A percentile compares a stretch with the other conserved stretches of the same genome.
Evolutionary conservation across 2,888 invertebrate genomes (phyloP).

Genomic region (Aleiodes testaceus): DNA sequence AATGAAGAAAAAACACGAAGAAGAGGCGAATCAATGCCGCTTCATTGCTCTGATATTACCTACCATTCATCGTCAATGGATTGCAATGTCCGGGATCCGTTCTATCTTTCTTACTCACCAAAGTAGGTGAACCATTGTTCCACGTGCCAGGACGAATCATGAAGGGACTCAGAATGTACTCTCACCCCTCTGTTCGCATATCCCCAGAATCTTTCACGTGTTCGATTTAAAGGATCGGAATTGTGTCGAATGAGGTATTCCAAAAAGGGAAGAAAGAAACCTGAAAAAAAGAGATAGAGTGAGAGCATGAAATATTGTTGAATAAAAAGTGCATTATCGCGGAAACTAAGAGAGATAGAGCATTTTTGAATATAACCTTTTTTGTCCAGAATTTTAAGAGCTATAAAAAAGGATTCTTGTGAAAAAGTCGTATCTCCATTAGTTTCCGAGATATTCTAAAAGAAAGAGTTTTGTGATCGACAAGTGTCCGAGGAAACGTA

Average conservation of each 20-base stretch:
- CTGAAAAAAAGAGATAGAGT: constrained; percentile 25
- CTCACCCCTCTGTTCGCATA: constrained; percentile 2
- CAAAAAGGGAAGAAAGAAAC: constrained; percentile 39
- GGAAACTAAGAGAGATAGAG: background rate
- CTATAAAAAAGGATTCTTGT: no score
- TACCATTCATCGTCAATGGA: constrained; percentile 46
- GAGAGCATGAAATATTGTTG: constrained; percentile 51
- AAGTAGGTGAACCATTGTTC: constrained; percentile 21
- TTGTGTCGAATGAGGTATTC: constrained; percentile 41
- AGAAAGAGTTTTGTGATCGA: no score
- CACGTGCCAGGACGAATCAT: constrained; percentile 20
- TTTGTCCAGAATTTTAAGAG: no score
- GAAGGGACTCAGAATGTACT: background rate
- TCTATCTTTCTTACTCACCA: constrained; percentile 33
- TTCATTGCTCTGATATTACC: constrained; percentile 40
- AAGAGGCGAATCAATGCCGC: constrained; percentile 35
- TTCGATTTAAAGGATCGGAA: constrained; percentile 28
- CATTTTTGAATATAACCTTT: background rate
- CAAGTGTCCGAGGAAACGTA: no score
- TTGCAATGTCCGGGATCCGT: constrained; percentile 8
- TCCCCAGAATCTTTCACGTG: constrained; percentile 44
- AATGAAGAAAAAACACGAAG: background rate
- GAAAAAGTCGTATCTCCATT: no score
- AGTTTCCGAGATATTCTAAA: no score
- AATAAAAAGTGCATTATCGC: no score